Conservation (phyloP, 2,888 invertebrate genomes). For the Ectobius pallidus region DNA sequence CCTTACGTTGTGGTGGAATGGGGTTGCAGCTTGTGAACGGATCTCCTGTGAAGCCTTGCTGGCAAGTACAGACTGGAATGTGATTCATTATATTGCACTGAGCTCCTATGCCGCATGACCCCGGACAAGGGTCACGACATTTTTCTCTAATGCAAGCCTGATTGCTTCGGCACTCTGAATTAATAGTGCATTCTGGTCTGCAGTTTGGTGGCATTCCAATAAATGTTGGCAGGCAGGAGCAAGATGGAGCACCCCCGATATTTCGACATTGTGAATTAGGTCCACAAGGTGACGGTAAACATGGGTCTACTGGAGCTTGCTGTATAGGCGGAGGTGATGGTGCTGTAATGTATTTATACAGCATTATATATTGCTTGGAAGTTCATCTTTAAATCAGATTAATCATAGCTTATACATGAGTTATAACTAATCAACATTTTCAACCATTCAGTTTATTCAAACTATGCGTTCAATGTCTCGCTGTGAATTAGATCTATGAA, state of each 20-base stretch:
- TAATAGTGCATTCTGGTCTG: constrained; percentile 69
- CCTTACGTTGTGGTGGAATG: constrained; percentile 42
- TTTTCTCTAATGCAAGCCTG: constrained; percentile 74
- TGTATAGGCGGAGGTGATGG: constrained; percentile 33
- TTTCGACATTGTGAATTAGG: constrained; percentile 65
- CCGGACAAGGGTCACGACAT: constrained; percentile 81
- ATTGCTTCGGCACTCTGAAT: constrained; percentile 72
- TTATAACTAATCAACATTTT: too few relatives aligned
- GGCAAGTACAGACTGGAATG: constrained; percentile 54
- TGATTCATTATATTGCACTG: constrained; percentile 72
- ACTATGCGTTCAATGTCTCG: too few relatives aligned
- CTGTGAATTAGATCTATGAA: too few relatives aligned
- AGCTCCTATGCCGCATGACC: constrained; percentile 71
- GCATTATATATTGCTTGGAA: too few relatives aligned
- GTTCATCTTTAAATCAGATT: too few relatives aligned
- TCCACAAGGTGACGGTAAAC: constrained; percentile 63
- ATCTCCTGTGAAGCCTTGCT: constrained; percentile 50
- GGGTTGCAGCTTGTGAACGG: constrained; percentile 49
- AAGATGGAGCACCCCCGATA: constrained; percentile 61
- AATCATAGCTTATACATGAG: too few relatives aligned
- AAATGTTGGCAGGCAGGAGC: constrained; percentile 65
- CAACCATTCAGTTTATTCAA: too few relatives aligned
- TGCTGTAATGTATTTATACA: too few relatives aligned
- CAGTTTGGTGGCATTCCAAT: constrained; percentile 72
- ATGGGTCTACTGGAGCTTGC: constrained; percentile 50